These are phyloP conservation scores for Arrhopalites spinosus DNA, from an alignment of 2,888 invertebrate species.

Conservation along the genomic window DNA sequence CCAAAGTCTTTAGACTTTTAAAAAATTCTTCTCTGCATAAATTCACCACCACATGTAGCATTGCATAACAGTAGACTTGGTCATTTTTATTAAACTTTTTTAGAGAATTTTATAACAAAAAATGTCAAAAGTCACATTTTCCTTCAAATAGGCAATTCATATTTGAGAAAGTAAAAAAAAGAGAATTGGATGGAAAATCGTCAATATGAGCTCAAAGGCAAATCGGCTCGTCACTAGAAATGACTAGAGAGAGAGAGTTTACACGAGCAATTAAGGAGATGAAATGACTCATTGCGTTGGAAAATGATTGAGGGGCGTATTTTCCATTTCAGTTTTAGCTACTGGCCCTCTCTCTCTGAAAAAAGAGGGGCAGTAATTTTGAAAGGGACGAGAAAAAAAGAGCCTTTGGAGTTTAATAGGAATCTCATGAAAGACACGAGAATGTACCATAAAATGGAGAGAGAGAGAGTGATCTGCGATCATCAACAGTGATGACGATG, in stretches of 20 bases:
- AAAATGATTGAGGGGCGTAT: background rate
- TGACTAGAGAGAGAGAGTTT: background rate
- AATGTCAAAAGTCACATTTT: too few species aligned
- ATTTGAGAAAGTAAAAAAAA: background rate
- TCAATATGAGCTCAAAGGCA: constrained; percentile 33
- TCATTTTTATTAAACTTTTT: too few species aligned
- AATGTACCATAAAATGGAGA: constrained; percentile 9
- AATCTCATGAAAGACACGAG: background rate
- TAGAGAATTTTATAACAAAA: too few species aligned
- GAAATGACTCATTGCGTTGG: constrained; percentile 30
- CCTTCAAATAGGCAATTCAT: background rate
- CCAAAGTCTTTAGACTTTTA: too few species aligned
- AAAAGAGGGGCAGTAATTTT: background rate
- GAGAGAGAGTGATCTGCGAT: constrained; percentile 9
- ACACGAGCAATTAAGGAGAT: constrained; percentile 31
- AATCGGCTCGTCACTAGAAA: background rate
- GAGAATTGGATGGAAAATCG: constrained; percentile 8
- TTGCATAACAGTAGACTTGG: too few species aligned
- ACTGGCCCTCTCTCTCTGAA: too few species aligned
- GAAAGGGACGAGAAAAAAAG: background rate
- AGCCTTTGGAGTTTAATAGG: background rate
- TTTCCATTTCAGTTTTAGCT: too few species aligned
- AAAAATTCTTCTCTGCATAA: too few species aligned
- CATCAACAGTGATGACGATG: too few species aligned
- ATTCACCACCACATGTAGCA: too few species aligned